Evolutionary conservation across 2,797 vertebrate genomes (phyloP), one percentile per base, ranked within the genome.

Genomic region (Macroramphosus scolopax): DNA sequence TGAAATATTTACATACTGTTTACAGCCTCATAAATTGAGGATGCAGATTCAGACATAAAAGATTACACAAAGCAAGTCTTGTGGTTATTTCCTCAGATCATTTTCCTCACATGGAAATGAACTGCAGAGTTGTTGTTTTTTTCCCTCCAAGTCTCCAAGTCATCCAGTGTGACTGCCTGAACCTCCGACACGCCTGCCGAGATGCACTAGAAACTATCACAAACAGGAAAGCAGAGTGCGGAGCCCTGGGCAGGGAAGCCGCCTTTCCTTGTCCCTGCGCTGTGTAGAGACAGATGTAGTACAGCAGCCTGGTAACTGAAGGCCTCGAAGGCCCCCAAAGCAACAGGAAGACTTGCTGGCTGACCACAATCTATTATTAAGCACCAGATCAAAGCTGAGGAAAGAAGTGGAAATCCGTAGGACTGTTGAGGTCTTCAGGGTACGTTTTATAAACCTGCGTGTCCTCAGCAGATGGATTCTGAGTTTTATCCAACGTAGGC

Each of bases 361-460:
- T 64, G 73, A 70, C 68, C 68, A 52, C 57, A 13, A 82, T 86
- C 62, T 72, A 80, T 88, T 83, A 84, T 87, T 83, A 62, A 86
- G 42, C 49, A 62, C 17, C n/a, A 12, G 58, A 80, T 81, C 61
- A 86, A 78, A 78, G 65, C 53, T 35, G 45, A 25, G 50, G 30
- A 52, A 47, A 30, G 43, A 52, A 15, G 44, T 51, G n/a, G n/a
- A n/a, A n/a, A n/a, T n/a, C n/a, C n/a, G n/a, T n/a, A n/a, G n/a
- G 41, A 51, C 16, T 15, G 13, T n/a, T 20, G 22, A 34, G 53
- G 36, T 44, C 13, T 2, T 25, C 32, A 25, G 16, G 32, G 31
- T 63, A 53, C 52, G 38, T 17, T 8, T 39, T 38, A 9, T 33
- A 11, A 43, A 59, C 32, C 32, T 49, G 26, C 20, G 14, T 15